phyloP scores from a whole-genome alignment of 2,888 invertebrate species.

The Platycheirus albimanus region DNA sequence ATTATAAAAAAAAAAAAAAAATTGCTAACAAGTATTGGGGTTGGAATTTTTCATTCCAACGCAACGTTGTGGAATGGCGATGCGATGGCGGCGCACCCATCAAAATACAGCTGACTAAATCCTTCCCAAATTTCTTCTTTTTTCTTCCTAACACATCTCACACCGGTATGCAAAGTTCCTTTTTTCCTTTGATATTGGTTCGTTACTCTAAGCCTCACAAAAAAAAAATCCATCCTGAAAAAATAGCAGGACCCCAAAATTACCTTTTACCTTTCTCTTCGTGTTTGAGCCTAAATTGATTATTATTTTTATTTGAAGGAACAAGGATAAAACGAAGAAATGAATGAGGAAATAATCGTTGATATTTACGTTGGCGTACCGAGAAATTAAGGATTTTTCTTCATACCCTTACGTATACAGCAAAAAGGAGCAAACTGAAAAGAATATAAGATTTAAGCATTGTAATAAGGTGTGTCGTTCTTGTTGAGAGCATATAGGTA shows the following conservation, averaged over 20 bases:
- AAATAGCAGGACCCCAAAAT: slow-evolving; percentile 38
- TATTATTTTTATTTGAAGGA: slow-evolving; percentile 70
- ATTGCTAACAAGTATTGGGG: slow-evolving; percentile 42
- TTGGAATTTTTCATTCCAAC: slow-evolving; percentile 27
- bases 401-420: neutral
- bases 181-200: slow-evolving; percentile 67
- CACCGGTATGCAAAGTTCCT: slow-evolving; percentile 41
- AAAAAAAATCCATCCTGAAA: neutral
- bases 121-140: slow-evolving; percentile 46
- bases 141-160: slow-evolving; percentile 32
- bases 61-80: no score
- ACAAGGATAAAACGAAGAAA: slow-evolving; percentile 4
- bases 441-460: neutral
- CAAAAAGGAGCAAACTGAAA: neutral
- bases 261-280: slow-evolving; percentile 44
- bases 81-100: slow-evolving; percentile 6
- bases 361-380: slow-evolving; percentile 60
- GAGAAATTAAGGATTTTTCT: slow-evolving; percentile 54
- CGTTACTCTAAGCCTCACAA: slow-evolving; percentile 59
- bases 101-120: slow-evolving; percentile 37
- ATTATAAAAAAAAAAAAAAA: slow-evolving; percentile 1
- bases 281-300: slow-evolving; percentile 65
- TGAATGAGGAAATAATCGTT: slow-evolving; percentile 56
- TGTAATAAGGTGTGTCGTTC: neutral
- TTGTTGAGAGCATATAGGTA: no score